Conservation (phyloP, 2,888 invertebrate genomes). For the Eupelmus urozonus region DNA sequence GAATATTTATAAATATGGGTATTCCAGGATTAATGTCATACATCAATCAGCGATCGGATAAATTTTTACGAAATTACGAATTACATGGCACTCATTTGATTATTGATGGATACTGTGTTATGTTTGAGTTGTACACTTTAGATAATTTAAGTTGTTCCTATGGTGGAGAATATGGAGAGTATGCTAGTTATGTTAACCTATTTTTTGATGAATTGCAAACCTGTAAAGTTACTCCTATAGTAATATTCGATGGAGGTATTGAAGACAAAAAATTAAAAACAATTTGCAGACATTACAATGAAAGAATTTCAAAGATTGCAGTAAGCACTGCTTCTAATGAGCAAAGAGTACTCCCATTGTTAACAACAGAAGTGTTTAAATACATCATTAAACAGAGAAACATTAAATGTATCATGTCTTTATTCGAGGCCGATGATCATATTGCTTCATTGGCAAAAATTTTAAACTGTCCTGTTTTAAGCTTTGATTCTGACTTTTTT, state of each 20-base stretch:
- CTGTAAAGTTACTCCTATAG: slow-evolving; percentile 85
- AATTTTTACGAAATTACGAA: slow-evolving; percentile 82
- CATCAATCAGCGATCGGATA: slow-evolving; percentile 82
- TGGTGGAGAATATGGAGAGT: slow-evolving; percentile 91
- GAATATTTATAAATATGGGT: slow-evolving; percentile 82
- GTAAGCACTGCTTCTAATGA: too few species aligned
- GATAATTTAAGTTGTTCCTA: slow-evolving; percentile 84
- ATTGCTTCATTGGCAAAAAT: slow-evolving; percentile 89
- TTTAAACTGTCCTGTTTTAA: slow-evolving; percentile 90
- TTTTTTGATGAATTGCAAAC: slow-evolving; percentile 85
- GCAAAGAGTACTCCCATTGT: slow-evolving; percentile 82
- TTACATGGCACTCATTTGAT: slow-evolving; percentile 85
- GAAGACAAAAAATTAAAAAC: slow-evolving; percentile 85
- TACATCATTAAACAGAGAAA: slow-evolving; percentile 83
- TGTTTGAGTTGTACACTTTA: slow-evolving; percentile 83
- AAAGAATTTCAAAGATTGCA: neutral
- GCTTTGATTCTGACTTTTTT: slow-evolving; percentile 96
- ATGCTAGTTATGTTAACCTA: slow-evolving; percentile 81
- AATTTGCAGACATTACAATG: slow-evolving; percentile 73
- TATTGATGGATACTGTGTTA: slow-evolving; percentile 89
- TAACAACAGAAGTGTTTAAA: slow-evolving; percentile 86
- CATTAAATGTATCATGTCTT: slow-evolving; percentile 85
- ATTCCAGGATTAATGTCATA: slow-evolving; percentile 91
- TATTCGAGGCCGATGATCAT: slow-evolving; percentile 93
- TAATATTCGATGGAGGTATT: slow-evolving; percentile 89